phyloP scores from a whole-genome alignment of 1,140 invertebrate species.

The Danaus plexippus region DNA sequence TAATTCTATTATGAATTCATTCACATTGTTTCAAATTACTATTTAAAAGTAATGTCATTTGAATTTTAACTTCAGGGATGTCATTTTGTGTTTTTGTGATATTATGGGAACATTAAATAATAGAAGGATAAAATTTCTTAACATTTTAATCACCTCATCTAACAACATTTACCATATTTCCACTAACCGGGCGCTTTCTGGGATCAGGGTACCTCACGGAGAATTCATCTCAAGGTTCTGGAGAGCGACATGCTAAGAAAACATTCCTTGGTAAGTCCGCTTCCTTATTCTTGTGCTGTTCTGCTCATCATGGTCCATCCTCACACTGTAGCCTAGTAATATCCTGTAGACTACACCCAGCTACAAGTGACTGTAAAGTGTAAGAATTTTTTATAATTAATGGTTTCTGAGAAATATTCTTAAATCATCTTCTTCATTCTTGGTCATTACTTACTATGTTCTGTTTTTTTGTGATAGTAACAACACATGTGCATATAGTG shows the following conservation, averaged over 20 bases:
- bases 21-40: not conserved
- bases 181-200: constrained; percentile 59
- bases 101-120: constrained; percentile 3
- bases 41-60: not conserved
- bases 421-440: no score
- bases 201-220: constrained; percentile 63
- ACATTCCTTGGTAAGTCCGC: constrained; percentile 37
- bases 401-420: not conserved
- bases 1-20: not conserved
- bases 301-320: no score
- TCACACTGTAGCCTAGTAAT: no score
- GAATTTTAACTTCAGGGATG: not conserved
- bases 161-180: constrained; percentile 24
- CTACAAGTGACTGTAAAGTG: no score
- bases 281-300: constrained; percentile 8
- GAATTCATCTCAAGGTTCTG: constrained; percentile 56
- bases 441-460: no score
- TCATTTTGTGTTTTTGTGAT: not conserved
- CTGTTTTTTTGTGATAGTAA: no score
- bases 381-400: constrained; percentile 3
- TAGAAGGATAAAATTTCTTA: no score
- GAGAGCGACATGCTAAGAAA: constrained; percentile 29
- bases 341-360: no score
- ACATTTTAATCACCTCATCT: constrained; percentile 4
- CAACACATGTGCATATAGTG: no score